Evolutionary conservation across 1,140 invertebrate genomes (phyloP), one percentile per base, ranked within the genome.

Genomic region (Copidosoma floridanum): DNA sequence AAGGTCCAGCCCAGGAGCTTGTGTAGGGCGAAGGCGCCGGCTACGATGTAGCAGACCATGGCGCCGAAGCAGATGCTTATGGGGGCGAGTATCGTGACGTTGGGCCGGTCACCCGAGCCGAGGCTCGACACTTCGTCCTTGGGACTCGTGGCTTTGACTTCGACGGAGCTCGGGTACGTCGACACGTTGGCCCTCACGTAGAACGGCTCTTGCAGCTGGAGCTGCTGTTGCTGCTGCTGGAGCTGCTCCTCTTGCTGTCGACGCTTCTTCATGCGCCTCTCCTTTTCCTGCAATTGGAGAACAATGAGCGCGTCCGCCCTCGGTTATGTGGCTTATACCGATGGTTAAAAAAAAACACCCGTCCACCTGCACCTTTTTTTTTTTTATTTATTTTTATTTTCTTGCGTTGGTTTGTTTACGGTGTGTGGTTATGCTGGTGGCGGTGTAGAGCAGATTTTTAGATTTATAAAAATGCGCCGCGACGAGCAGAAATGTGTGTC

Each of bases 21-120:
- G 69, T 91, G 88, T 27, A 99, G 86, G 10, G 95, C 85, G 35
- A 95, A 86, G 1, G 95, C 93, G 1, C 97, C 97, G 18, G 91
- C 85, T 54, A 90, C 84, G 40, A 95, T 92, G 69, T 95, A 95
- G 62, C 87, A 86, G 52, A 92, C 84, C 83, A 95, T 91, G 64
- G 89, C 87, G 7, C 84, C 84, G 5, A 93, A 81, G 71, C 90
- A 93, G 23, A 92, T 84, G 40, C 87, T 80, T 27, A 92, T 86
- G 10, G 90, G 89, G 6, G 89, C 89, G 54, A 91, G 73, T 65
- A 92, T 90, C 43, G 87, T 89, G 40, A 89, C 83, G 48, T 87
- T 88, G 51, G 87, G 85, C 66, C 89, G 83, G 62, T 80, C 77
- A 21, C 78, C 78, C 40, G 78, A 77, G 47, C 76, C 70, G 7